A percentile compares a stretch with the other conserved stretches of the same genome.
Conservation (phyloP, 2,797 vertebrate genomes). For the Mormyrops attenuatus region DNA sequence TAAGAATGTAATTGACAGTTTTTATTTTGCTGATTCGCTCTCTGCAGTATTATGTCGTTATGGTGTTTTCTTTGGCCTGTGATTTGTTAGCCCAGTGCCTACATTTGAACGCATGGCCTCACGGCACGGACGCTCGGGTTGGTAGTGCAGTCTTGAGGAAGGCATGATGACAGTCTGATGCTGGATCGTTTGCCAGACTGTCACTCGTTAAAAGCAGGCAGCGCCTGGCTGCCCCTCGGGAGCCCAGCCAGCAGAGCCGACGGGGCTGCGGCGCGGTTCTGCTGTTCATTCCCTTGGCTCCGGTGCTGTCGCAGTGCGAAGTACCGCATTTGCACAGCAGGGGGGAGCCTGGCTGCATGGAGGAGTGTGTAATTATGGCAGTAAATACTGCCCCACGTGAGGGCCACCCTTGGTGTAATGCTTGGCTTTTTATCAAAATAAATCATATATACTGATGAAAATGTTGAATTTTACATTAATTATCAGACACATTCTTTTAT, state of each 20-base stretch:
- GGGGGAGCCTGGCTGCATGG: slow-evolving; percentile 1
- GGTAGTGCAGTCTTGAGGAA: neutral
- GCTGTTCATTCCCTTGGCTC: neutral
- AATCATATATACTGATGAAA: neutral
- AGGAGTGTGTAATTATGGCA: slow-evolving; percentile 10
- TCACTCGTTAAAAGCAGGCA: neutral
- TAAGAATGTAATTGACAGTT: slow-evolving; percentile 8
- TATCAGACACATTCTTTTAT: neutral
- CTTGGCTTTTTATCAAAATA: neutral
- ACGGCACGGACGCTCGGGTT: neutral
- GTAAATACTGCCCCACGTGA: neutral
- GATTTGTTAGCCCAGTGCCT: neutral
- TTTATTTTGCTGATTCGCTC: neutral
- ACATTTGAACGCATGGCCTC: neutral
- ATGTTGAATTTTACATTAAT: neutral
- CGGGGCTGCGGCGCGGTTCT: neutral
- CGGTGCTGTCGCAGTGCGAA: neutral
- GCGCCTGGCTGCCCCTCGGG: neutral
- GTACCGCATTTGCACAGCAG: neutral
- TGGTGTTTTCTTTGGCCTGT: slow-evolving; percentile 13
- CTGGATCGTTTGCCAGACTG: slow-evolving; percentile 5
- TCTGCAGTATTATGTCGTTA: neutral
- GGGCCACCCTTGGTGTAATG: neutral
- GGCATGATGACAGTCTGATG: slow-evolving; percentile 11
- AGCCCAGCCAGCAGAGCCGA: neutral